These are phyloP conservation scores for Drosophila birchii DNA, from an alignment of 2,888 invertebrate genomes.

Conservation along the genomic window DNA sequence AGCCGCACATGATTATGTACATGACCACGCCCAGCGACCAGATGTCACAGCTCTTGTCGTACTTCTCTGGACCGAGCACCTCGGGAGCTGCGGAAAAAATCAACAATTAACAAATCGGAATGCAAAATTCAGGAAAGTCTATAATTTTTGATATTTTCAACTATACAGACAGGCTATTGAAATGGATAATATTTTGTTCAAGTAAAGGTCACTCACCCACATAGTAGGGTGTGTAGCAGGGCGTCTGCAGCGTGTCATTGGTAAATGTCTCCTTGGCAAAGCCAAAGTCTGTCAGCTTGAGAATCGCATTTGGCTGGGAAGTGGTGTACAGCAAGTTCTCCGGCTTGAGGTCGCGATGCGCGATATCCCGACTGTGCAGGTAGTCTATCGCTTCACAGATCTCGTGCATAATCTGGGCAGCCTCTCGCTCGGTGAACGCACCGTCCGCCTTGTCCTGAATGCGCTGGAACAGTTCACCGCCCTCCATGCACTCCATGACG, in stretches of 20 bases:
- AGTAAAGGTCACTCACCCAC: slow-evolving; percentile 88
- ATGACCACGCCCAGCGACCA: slow-evolving; percentile 99
- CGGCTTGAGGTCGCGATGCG: slow-evolving; percentile 98
- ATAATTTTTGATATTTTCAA: neutral
- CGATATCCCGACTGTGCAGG: slow-evolving; percentile 97
- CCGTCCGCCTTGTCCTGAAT: slow-evolving; percentile 96
- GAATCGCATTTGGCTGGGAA: slow-evolving; percentile 89
- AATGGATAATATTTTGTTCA: neutral
- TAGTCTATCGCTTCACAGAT: slow-evolving; percentile 97
- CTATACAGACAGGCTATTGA: too few relatives aligned
- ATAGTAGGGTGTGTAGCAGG: slow-evolving; percentile 99
- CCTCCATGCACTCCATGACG: slow-evolving; percentile 99
- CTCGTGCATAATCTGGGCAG: slow-evolving; percentile 97
- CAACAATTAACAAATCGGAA: neutral
- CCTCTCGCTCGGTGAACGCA: slow-evolving; percentile 98
- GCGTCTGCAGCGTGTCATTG: slow-evolving; percentile 96
- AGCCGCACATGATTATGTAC: slow-evolving; percentile 99
- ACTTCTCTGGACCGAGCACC: slow-evolving; percentile 98
- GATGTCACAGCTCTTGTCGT: slow-evolving; percentile 99
- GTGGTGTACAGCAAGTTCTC: slow-evolving; percentile 97
- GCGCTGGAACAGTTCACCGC: slow-evolving; percentile 98
- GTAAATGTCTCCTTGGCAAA: slow-evolving; percentile 97
- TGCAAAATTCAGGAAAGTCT: neutral
- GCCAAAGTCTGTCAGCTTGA: slow-evolving; percentile 99
- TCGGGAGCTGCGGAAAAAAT: slow-evolving; percentile 85